Base-by-base conservation (phyloP, 2,888 invertebrate species). In the Norana najaformis region DNA sequence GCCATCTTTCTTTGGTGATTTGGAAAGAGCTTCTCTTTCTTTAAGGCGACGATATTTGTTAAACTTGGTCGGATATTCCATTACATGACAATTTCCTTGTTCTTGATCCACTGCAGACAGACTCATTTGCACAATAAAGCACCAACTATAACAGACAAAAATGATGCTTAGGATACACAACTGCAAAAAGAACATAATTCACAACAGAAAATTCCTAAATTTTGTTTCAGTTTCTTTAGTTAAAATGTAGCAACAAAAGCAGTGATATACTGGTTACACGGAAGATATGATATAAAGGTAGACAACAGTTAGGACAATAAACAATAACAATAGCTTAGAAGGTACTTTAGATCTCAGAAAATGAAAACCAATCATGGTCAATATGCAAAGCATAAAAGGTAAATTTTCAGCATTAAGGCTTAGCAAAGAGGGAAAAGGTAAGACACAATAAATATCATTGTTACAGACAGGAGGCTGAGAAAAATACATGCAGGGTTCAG, bases 31-130 rank as follows among this genome's bases (percentile, higher is more conserved):
- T n/a, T 69, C 69, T 69, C 11, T 69, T 69, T 69, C 69, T 69
- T 69, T 69, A 69, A 69, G 69, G 69, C 69, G 69, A 69, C 69
- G 69, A 69, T 69, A 69, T 69, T 69, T 69, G 69, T 69, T 69
- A 69, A 69, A 69, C 69, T 69, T 69, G 30, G 69, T 69, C 30
- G 69, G 69, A 69, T 69, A 69, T 69, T 69, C 69, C 69, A n/a
- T n/a, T 69, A 69, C 8, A n/a, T 69, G 8, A 69, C 69, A 69
- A n/a, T 69, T n/a, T 8, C 69, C 69, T 16, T 69, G 69, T 69
- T 69, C 69, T 69, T 69, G 69, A 69, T 69, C 69, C 69, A 69
- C 11, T n/a, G 69, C 13, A 69, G 69, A n/a, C 69, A 30, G 69
- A 69, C 69, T n/a, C n/a, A 69, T n/a, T n/a, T n/a, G 8, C 69